Evolutionary conservation across 2,113 vertebrate genomes (phyloP).

Genomic region (Semnornis frantzii): DNA sequence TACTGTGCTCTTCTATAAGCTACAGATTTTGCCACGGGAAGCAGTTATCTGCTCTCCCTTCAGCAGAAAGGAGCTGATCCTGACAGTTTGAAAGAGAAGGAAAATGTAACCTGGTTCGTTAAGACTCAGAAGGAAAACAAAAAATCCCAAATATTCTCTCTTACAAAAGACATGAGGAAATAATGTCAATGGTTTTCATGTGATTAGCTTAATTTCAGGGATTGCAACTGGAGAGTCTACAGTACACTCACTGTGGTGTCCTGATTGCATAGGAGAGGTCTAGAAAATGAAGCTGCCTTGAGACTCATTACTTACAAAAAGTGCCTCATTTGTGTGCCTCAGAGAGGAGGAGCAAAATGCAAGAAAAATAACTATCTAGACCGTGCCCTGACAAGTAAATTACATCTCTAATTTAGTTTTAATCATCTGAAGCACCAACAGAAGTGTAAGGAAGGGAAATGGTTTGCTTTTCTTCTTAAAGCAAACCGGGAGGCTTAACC

Average conservation of each 20-base stretch:
- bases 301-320: background rate
- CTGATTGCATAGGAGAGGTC: background rate
- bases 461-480: background rate
- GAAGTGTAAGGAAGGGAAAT: background rate
- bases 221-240: background rate
- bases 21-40: slow-evolving; percentile 13
- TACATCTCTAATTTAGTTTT: slow-evolving; percentile 1
- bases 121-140: background rate
- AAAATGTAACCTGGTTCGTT: background rate
- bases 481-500: background rate
- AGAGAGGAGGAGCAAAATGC: background rate
- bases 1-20: background rate
- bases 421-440: background rate
- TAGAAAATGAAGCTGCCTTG: background rate
- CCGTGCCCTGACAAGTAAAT: background rate
- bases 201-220: background rate
- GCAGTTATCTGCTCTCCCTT: background rate
- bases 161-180: background rate
- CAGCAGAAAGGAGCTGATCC: background rate
- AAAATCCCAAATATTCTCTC: background rate
- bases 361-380: background rate
- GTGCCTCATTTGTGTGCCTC: background rate
- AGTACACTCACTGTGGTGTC: background rate
- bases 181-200: background rate
- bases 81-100: background rate